phyloP scores from a whole-genome alignment of 37 sponge, comb jelly and placozoan species.

The Ephydatia muelleri region DNA sequence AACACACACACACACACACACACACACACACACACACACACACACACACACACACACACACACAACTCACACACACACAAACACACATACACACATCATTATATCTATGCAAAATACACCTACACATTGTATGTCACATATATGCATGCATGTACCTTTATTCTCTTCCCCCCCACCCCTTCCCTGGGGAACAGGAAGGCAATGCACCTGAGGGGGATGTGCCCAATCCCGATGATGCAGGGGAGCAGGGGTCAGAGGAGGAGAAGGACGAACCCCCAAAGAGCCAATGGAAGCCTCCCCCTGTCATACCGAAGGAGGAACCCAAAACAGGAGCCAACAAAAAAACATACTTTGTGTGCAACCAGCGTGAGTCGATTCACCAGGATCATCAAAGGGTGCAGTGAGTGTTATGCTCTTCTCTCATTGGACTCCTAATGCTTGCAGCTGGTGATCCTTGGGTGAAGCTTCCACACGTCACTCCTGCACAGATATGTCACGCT shows the following conservation, averaged over 20 bases:
- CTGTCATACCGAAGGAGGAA: conserved; percentile 90
- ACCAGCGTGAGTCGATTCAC: conserved; percentile 68
- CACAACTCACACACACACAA: not conserved
- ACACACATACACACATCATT: no score
- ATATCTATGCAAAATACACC: no score
- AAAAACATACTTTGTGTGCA: conserved; percentile 97
- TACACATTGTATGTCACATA: no score
- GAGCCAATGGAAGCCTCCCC: conserved; percentile 94
- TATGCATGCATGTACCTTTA: no score
- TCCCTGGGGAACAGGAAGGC: conserved; percentile 43
- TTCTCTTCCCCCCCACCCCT: no score
- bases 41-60: not conserved
- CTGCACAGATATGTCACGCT: conserved; percentile 83
- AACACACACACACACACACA: not conserved
- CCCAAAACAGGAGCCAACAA: conserved; percentile 91
- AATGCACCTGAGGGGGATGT: conserved; percentile 9
- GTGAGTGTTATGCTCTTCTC: not conserved
- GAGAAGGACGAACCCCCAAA: conserved; percentile 84
- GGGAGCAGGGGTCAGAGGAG: conserved; percentile 42
- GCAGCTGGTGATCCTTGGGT: conserved; percentile 92
- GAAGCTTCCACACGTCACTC: conserved; percentile 92
- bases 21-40: not conserved
- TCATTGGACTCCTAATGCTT: conserved; percentile 1
- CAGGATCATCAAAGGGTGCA: not conserved
- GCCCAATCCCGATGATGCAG: conserved; percentile 19